Evolutionary conservation across 2,113 vertebrate species (phyloP), one percentile per base, ranked within the genome.

Genomic region (Albula goreensis): DNA sequence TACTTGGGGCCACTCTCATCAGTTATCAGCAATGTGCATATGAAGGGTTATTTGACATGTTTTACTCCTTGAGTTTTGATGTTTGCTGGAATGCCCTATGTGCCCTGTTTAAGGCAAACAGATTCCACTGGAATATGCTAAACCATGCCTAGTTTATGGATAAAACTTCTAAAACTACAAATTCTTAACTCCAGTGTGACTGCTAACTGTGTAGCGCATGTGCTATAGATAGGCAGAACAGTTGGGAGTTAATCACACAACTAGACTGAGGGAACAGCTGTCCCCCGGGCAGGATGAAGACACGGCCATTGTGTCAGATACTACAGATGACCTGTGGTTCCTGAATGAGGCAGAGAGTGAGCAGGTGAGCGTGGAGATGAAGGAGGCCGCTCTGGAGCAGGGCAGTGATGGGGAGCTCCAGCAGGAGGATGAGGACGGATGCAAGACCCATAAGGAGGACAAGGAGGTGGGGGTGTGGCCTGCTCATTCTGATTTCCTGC

Each of bases 321-420:
- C 97, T 85, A 99, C 98, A 0, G 98, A 99, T 51, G 98, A 99
- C 88, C 93, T 99, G 84, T 99, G 97, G 97, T 97, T 98, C 93
- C 95, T 99, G 90, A 98, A 96, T 0, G 98, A 99, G 88, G 95
- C 95, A 0, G 96, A 94, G 22, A 94, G 96, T 1, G 98, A 99
- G 83, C 97, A 96, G 86, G 93, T 96, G 89, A 94, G 92, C 49
- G 95, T 96, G 87, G 96, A 96, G 77, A 94, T 95, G 94, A 97
- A 97, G 92, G 94, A 95, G 90, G 97, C 97, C 1, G 86, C 88
- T 0, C 88, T 95, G 88, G 96, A 96, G 86, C 94, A 94, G 82
- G 93, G 94, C 83, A 94, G 94, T 84, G 93, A 94, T 48, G 90
- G 86, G 49, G 96, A 96, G 31, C 87, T 90, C 22, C 90, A 95